Conservation (phyloP, 1,140 invertebrate species). For the Leptopilina boulardi region DNA sequence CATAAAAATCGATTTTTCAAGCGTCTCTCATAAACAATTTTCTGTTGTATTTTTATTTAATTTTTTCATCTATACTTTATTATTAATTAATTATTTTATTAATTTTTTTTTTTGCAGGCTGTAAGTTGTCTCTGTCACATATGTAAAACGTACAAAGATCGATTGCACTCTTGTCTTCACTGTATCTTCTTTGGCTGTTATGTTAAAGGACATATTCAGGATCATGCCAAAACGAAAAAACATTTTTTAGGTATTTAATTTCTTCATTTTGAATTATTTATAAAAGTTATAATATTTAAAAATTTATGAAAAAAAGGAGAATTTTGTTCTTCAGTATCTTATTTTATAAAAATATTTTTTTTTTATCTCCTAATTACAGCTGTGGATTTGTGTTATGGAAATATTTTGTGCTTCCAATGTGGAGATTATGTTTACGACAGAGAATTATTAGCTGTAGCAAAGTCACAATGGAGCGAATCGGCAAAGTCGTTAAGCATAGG, state of each 20-base stretch:
- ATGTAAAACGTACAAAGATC: conserved; percentile 84
- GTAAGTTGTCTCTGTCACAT: conserved; percentile 86
- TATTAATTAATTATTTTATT: conserved; percentile 2
- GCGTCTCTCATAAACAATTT: neutral
- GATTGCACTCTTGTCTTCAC: conserved; percentile 91
- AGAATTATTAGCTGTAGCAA: conserved; percentile 81
- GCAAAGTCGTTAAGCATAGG: conserved; percentile 82
- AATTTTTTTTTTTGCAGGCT: conserved; percentile 77
- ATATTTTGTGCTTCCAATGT: conserved; percentile 94
- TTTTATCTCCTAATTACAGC: conserved; percentile 72
- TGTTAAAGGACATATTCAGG: conserved; percentile 86
- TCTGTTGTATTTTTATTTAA: neutral
- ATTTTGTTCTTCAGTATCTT: too few relatives aligned
- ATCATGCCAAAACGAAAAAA: conserved; percentile 87
- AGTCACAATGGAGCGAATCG: conserved; percentile 78
- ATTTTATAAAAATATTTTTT: too few relatives aligned
- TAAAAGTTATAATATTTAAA: too few relatives aligned
- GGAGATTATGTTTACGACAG: conserved; percentile 94
- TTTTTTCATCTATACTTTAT: neutral
- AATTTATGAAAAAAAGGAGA: neutral
- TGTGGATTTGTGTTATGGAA: conserved; percentile 91
- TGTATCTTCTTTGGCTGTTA: conserved; percentile 96
- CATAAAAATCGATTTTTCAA: neutral
- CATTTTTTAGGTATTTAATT: conserved; percentile 83
- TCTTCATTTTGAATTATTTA: neutral